These are phyloP conservation scores for Microcebus jonahi DNA, from an alignment of 2,113 vertebrate species.

Conservation along the genomic window DNA sequence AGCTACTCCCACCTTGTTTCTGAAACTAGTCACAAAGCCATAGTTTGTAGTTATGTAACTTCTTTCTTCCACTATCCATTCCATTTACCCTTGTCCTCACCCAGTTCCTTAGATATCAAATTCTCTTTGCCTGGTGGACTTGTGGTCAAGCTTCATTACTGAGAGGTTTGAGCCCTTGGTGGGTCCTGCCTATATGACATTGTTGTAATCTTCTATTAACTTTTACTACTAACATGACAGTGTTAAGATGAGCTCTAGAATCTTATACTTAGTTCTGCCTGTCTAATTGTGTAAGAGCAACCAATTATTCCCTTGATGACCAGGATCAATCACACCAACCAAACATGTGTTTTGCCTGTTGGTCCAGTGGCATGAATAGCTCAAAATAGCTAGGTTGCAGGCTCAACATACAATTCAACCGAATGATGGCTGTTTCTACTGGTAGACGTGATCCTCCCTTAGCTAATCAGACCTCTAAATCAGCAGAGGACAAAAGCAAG, in stretches of 20 bases:
- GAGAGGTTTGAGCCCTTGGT: background rate
- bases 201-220: background rate
- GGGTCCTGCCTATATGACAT: background rate
- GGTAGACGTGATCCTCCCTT: background rate
- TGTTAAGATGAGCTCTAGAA: background rate
- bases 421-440: background rate
- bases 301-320: background rate
- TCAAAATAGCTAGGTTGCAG: background rate
- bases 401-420: background rate
- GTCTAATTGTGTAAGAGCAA: background rate
- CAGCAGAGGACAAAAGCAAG: background rate
- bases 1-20: background rate
- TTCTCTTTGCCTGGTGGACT: background rate
- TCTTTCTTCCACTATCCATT: background rate
- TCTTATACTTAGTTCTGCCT: background rate
- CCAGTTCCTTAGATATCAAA: background rate
- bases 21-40: background rate
- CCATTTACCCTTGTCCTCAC: background rate
- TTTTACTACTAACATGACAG: background rate
- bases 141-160: background rate
- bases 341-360: background rate
- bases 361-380: background rate
- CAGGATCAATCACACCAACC: background rate
- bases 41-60: background rate
- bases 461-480: background rate